Percentiles rank a stretch among this genome's conserved stretches.
These are phyloP conservation scores for Pogonus chalceus DNA, from an alignment of 1,140 invertebrate species.

Conservation along the genomic window DNA sequence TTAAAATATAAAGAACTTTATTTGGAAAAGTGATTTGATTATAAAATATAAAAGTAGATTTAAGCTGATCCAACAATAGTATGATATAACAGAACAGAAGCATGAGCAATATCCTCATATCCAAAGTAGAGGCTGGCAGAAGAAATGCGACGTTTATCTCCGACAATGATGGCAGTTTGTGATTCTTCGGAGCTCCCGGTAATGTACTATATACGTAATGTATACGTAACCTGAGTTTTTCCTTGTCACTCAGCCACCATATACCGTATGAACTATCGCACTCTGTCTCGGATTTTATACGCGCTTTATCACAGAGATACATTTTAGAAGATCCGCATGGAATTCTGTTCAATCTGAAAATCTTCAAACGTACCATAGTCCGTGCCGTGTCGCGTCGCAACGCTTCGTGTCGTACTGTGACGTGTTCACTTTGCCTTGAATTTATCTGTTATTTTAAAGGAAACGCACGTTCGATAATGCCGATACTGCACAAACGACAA, in stretches of 20 bases:
- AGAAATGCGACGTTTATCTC: constrained; percentile 2
- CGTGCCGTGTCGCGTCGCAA: too few species aligned
- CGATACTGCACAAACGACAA: too few species aligned
- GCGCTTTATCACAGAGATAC: constrained; percentile 1
- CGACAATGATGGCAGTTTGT: neutral
- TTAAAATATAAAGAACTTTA: too few species aligned
- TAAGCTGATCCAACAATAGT: too few species aligned
- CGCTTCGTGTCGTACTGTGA: too few species aligned
- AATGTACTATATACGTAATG: constrained; percentile 1
- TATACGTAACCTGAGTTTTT: neutral
- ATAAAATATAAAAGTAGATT: too few species aligned
- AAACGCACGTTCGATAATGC: too few species aligned
- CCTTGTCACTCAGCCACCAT: too few species aligned
- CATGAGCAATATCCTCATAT: too few species aligned
- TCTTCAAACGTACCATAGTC: neutral
- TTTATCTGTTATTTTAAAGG: constrained; percentile 4
- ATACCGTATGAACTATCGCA: neutral
- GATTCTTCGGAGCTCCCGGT: neutral
- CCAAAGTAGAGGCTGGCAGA: too few species aligned
- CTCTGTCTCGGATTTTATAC: constrained; percentile 2
- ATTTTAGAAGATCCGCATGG: neutral
- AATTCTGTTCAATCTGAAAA: constrained; percentile 1
- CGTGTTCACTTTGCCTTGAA: neutral
- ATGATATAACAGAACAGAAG: too few species aligned
- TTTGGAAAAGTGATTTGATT: too few species aligned